Percentiles rank a stretch among this genome's conserved stretches.
phyloP scores from a whole-genome alignment of 2,888 invertebrate genomes.

The Chrysolina oricalcia region DNA sequence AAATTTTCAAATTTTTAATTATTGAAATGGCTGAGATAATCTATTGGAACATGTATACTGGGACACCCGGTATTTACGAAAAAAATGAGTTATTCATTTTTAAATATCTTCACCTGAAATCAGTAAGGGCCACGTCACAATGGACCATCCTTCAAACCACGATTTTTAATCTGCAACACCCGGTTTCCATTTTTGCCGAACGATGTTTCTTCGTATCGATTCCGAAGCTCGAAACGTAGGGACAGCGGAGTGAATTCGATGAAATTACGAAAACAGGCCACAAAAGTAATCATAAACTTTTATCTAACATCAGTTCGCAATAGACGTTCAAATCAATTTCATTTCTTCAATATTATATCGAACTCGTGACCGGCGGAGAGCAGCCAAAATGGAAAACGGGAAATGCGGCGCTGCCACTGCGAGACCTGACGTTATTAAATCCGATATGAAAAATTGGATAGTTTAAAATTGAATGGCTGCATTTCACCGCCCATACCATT shows the following conservation, averaged over 20 bases:
- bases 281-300: constrained; percentile 70
- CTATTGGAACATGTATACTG: too few relatives aligned
- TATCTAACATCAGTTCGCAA: constrained; percentile 63
- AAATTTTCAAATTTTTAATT: too few relatives aligned
- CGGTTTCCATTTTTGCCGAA: background rate
- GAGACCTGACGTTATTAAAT: constrained; percentile 71
- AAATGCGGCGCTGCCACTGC: constrained; percentile 53
- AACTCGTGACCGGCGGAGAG: constrained; percentile 67
- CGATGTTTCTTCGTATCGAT: background rate
- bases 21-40: too few relatives aligned
- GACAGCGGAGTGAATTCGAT: constrained; percentile 20
- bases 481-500: constrained; percentile 65
- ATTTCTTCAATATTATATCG: constrained; percentile 71
- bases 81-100: too few relatives aligned
- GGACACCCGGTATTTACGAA: too few relatives aligned
- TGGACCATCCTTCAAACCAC: too few relatives aligned
- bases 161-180: background rate
- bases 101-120: too few relatives aligned
- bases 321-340: constrained; percentile 68
- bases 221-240: background rate
- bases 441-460: constrained; percentile 73
- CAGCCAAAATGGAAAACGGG: constrained; percentile 49
- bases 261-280: constrained; percentile 52
- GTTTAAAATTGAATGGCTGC: constrained; percentile 71
- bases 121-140: too few relatives aligned